Conservation (phyloP, 2,113 vertebrate genomes). For the Malurus alboscapulatus region DNA sequence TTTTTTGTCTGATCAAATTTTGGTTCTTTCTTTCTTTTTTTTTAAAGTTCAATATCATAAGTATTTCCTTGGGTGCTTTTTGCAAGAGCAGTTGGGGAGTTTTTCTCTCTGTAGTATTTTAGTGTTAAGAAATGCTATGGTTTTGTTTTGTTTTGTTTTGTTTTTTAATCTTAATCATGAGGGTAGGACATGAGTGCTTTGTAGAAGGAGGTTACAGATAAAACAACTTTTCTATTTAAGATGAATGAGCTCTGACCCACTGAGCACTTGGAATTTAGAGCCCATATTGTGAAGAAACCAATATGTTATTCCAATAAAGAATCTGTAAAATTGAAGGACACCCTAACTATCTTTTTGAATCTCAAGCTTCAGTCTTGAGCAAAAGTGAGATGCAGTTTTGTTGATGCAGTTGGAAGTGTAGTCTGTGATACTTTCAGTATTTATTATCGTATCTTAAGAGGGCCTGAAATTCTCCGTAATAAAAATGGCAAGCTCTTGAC, state of each 20-base stretch:
- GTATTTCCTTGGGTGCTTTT: background rate
- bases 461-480: background rate
- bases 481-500: background rate
- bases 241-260: background rate
- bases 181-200: background rate
- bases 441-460: background rate
- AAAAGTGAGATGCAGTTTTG: background rate
- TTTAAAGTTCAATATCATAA: accelerated
- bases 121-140: background rate
- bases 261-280: background rate
- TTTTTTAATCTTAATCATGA: background rate
- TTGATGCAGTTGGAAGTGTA: background rate
- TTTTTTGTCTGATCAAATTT: background rate
- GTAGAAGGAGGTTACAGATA: background rate
- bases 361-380: background rate
- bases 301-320: background rate
- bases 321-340: background rate
- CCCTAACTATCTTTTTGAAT: background rate
- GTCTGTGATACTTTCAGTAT: background rate
- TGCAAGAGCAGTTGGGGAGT: background rate
- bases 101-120: background rate
- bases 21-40: background rate
- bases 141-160: accelerated
- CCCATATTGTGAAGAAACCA: background rate
- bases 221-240: background rate